Evolutionary conservation across 2,113 vertebrate species (phyloP).

Genomic region (Lepus europaeus): DNA sequence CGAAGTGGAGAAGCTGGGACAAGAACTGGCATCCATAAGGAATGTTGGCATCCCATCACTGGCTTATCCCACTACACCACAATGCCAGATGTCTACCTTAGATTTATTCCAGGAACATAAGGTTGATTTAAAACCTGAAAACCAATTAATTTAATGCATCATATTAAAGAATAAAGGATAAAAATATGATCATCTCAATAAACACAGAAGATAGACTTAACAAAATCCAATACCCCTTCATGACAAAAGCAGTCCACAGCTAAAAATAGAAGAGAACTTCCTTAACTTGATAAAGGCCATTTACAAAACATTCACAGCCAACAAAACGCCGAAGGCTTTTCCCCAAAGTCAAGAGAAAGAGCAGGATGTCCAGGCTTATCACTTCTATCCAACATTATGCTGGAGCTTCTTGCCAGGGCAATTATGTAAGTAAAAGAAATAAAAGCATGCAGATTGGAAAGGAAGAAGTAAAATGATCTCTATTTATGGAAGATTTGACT

Average conservation of each 20-base stretch:
- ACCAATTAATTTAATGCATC: background rate
- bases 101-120: background rate
- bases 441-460: background rate
- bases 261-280: background rate
- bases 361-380: background rate
- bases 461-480: background rate
- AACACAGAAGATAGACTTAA: background rate
- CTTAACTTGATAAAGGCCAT: background rate
- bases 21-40: no score
- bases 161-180: background rate
- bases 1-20: no score
- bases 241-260: background rate
- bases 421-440: background rate
- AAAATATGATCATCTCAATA: background rate
- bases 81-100: no score
- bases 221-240: background rate
- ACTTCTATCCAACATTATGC: background rate
- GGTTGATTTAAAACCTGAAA: background rate
- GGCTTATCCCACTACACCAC: no score
- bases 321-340: background rate
- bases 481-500: background rate
- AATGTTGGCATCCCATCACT: no score
- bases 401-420: background rate
- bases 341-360: background rate
- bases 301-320: background rate